Evolutionary conservation across 2,113 vertebrate species (phyloP), one percentile per base, ranked within the genome.

Genomic region (Poecilia latipinna): DNA sequence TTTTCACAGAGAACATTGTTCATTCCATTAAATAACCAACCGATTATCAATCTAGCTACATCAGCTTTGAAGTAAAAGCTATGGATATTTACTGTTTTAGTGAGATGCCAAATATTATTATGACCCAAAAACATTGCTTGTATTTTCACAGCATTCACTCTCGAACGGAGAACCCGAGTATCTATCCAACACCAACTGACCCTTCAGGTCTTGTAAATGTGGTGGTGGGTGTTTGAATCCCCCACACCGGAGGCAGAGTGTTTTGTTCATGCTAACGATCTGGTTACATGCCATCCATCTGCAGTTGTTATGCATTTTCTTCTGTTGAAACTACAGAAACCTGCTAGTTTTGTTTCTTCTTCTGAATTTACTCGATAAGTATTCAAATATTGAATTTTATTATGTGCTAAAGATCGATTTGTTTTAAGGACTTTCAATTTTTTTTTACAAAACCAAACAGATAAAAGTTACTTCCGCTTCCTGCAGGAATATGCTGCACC

Each of bases 401-500:
- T 19, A 48, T 6, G 44, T 48, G 44, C 17, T 48, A 48, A 48
- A 48, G 44, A 48, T 42, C 1, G 13, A 7, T 48, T 48, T 44
- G 15, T 44, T 44, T 44, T 48, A 48, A 48, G 44, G 4, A 48
- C 17, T 48, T 48, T 48, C 1, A 15, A 15, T 42, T 39, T 42
- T 35, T 35, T 35, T 42, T 42, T 42, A 15, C 44, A 48, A 42
- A 15, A 42, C 4, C 39, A 15, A 42, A 15, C 13, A 15, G 3
- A 7, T 54, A 22, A 10, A 24, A 24, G 51, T 10, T 37, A 0
- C 62, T 24, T 77, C 24, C 32, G 1, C 64, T 39, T 80, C 17
- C 22, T 74, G 8, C 63, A 95, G 95, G 93, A 69, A 31, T 95
- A 73, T 63, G 72, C 67, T 76, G 93, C 81, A 95, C 90, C 75